These are phyloP conservation scores for Archilochus colubris DNA, from an alignment of 2,113 vertebrate genomes.

Conservation along the genomic window DNA sequence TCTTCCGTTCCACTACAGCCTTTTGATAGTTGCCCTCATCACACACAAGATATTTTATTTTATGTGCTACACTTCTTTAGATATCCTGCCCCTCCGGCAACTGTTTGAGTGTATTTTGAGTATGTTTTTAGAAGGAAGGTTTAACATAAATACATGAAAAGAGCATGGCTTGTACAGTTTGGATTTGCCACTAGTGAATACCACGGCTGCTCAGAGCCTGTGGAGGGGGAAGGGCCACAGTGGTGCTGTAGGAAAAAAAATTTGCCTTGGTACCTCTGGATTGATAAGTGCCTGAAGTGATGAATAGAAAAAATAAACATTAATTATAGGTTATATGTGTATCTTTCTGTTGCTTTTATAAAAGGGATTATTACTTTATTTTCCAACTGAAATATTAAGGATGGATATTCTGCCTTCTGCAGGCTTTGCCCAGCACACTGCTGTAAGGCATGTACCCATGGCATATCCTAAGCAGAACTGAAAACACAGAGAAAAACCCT, in stretches of 20 bases:
- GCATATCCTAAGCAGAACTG: neutral
- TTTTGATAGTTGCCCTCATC: neutral
- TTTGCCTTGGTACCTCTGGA: neutral
- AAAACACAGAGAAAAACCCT: neutral
- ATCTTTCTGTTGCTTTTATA: neutral
- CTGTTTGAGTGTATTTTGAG: neutral
- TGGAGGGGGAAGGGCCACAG: rapidly evolving
- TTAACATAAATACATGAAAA: neutral
- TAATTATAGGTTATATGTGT: neutral
- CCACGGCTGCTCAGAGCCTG: neutral
- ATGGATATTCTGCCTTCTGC: neutral
- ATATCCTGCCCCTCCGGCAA: neutral
- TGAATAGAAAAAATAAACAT: neutral
- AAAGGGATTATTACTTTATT: neutral
- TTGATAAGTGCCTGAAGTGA: neutral
- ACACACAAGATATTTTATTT: neutral
- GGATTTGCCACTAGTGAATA: neutral
- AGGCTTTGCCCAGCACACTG: neutral
- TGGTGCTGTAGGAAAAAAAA: neutral
- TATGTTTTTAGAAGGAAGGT: neutral
- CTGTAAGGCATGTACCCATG: neutral
- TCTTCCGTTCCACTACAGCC: rapidly evolving
- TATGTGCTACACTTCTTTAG: neutral
- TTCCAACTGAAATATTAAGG: slow-evolving; percentile 15
- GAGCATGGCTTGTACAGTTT: neutral